phyloP scores from a whole-genome alignment of 2,797 vertebrate species.

The Hyperoplus lanceolatus region DNA sequence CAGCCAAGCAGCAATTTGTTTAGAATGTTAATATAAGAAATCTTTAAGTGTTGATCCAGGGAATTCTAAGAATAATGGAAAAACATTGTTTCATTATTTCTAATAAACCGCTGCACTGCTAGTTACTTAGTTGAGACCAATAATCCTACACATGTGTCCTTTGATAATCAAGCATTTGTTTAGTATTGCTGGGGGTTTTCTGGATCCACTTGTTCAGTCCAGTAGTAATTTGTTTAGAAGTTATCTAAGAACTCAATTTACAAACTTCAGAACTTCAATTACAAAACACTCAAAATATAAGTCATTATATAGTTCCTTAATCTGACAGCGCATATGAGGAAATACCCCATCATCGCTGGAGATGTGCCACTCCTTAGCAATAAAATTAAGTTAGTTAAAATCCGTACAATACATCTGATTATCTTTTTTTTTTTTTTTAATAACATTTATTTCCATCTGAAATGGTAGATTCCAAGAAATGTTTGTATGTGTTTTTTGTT shows the following conservation, averaged over 20 bases:
- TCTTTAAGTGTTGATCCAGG: no score
- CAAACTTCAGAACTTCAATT: background rate
- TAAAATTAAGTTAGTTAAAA: background rate
- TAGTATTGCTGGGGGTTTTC: background rate
- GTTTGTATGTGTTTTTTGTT: background rate
- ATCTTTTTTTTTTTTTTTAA: no score
- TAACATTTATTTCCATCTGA: background rate
- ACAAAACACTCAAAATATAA: background rate
- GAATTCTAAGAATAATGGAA: no score
- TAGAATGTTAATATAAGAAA: no score
- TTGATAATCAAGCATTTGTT: no score
- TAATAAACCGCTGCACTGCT: no score
- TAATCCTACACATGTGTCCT: no score
- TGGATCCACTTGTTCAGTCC: background rate
- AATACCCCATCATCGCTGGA: background rate
- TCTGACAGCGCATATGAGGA: background rate
- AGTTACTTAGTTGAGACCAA: no score
- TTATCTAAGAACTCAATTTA: background rate
- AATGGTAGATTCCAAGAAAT: background rate
- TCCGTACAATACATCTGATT: no score
- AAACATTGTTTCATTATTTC: no score
- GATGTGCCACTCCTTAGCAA: background rate
- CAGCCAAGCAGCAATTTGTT: no score
- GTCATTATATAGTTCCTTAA: background rate
- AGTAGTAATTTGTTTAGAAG: background rate